A percentile compares a stretch with the other conserved stretches of the same genome.
Evolutionary conservation across 2,113 vertebrate species (phyloP).

Genomic region (Pipa parva): DNA sequence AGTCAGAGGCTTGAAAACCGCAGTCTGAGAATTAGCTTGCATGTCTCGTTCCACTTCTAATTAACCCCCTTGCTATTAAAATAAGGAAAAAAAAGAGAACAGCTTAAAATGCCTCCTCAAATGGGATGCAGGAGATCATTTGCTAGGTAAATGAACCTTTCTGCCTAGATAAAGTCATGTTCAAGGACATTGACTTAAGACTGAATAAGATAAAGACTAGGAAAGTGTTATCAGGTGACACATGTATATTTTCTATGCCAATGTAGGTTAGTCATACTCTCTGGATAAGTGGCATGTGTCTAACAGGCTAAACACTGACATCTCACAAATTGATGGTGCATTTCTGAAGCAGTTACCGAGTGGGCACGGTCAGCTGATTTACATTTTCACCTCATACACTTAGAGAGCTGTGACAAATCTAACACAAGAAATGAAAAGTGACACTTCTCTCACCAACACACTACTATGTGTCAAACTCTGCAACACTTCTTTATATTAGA

Average conservation of each 20-base stretch:
- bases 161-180: neutral
- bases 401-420: neutral
- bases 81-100: neutral
- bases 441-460: neutral
- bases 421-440: neutral
- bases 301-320: neutral
- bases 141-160: neutral
- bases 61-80: neutral
- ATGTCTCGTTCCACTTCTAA: neutral
- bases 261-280: neutral
- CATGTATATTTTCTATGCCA: neutral
- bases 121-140: neutral
- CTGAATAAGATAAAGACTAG: neutral
- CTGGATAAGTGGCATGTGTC: neutral
- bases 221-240: neutral
- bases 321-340: neutral
- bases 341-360: neutral
- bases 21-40: constrained; percentile 6
- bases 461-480: neutral
- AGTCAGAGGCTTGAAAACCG: neutral
- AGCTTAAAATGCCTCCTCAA: neutral
- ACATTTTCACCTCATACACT: neutral
- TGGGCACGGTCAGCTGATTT: neutral
- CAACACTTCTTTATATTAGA: neutral
- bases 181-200: neutral